Conservation (phyloP, 2,888 invertebrate species). For the Nematopogon swammerdamellus region DNA sequence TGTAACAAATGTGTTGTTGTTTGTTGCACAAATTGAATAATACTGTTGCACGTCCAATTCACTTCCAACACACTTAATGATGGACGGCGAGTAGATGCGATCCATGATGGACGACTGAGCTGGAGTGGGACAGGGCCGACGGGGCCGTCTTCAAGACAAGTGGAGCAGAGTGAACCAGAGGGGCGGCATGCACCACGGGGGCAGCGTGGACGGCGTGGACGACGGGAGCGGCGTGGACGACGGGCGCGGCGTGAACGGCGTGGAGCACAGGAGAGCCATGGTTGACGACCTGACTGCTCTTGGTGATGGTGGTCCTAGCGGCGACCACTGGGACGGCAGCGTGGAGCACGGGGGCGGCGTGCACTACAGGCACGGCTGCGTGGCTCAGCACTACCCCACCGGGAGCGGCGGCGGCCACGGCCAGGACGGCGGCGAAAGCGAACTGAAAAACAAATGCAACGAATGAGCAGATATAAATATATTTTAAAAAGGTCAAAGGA, state of each 20-base stretch:
- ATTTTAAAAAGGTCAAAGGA: no score
- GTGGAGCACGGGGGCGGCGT: conserved; percentile 20
- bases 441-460: no score
- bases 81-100: conserved; percentile 32
- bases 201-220: conserved; percentile 20
- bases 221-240: conserved; percentile 22
- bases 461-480: no score
- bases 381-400: conserved; percentile 18
- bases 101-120: conserved; percentile 26
- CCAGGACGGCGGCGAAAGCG: conserved; percentile 45
- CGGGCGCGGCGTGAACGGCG: conserved; percentile 19
- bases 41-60: no score
- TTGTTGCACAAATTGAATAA: no score
- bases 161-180: no score
- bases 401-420: conserved; percentile 46
- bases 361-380: conserved; percentile 13
- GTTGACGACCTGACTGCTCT: conserved; percentile 35
- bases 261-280: conserved; percentile 22
- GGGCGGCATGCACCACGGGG: conserved; percentile 19
- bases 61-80: background rate
- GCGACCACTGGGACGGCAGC: conserved; percentile 19
- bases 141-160: conserved; percentile 22
- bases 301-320: conserved; percentile 24
- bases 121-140: conserved; percentile 30
- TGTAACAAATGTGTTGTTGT: no score